Conservation (phyloP, 2,888 invertebrate genomes). For the Gymnosoma rotundatum region DNA sequence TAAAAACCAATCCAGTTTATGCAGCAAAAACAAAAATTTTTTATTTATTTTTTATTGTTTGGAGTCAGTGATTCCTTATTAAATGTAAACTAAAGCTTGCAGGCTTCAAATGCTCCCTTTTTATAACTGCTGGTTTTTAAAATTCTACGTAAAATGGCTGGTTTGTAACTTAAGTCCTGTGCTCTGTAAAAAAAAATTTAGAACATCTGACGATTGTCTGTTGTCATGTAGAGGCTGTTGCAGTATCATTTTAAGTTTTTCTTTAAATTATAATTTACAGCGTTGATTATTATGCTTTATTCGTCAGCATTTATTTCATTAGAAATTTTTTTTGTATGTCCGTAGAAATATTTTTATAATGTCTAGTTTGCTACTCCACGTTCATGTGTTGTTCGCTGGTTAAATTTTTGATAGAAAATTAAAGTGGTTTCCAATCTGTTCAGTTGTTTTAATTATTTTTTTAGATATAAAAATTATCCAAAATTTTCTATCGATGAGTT, state of each 20-base stretch:
- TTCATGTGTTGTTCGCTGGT: no score
- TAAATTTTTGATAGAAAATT: no score
- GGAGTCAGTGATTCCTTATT: constrained; percentile 57
- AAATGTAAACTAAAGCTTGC: constrained; percentile 64
- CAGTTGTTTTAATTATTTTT: no score
- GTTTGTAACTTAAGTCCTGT: constrained; percentile 8
- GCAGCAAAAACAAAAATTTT: constrained; percentile 12
- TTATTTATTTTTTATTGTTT: constrained; percentile 33
- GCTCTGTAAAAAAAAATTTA: constrained; percentile 15
- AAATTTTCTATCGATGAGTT: no score
- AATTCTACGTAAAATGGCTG: constrained; percentile 21
- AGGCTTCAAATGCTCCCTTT: constrained; percentile 58
- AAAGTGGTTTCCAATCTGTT: no score
- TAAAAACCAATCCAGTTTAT: constrained; percentile 66
- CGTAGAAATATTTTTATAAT: no score
- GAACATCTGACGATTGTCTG: constrained; percentile 31
- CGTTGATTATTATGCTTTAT: constrained; percentile 68
- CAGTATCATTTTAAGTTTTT: background rate
- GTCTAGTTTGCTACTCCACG: no score
- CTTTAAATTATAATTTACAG: constrained; percentile 68
- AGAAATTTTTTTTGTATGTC: no score
- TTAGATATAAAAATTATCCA: no score
- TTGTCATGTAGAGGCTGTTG: no score
- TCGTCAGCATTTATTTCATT: constrained; percentile 33
- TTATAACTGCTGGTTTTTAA: constrained; percentile 26